Conservation (phyloP, 2,888 invertebrate species). For the Scaptomyza reducta region DNA sequence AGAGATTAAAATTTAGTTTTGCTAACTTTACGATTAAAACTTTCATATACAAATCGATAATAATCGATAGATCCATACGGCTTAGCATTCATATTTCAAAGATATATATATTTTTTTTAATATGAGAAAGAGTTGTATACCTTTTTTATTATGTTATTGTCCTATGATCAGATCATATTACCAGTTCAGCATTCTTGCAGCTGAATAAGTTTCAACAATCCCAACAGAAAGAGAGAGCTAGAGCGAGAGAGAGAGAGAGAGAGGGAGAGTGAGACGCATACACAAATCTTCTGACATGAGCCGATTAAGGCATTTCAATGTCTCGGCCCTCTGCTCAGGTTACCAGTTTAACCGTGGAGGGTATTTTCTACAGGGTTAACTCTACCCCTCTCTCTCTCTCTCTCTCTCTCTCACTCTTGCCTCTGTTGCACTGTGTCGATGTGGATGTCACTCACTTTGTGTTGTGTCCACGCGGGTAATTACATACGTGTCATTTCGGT, state of each 20-base stretch:
- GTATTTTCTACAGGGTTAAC: conserved; percentile 16
- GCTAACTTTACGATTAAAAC: too few species aligned
- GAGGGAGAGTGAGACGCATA: background rate
- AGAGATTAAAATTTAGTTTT: too few species aligned
- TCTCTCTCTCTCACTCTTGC: background rate
- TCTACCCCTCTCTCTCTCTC: background rate
- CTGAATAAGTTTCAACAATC: conserved; percentile 62
- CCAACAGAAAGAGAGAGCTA: background rate
- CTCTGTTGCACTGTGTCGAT: background rate
- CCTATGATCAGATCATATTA: conserved; percentile 65
- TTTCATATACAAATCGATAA: too few species aligned
- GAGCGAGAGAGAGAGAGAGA: background rate
- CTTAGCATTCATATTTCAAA: conserved; percentile 23
- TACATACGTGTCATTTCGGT: conserved; percentile 82
- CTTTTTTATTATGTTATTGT: conserved; percentile 32
- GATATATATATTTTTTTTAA: conserved; percentile 37
- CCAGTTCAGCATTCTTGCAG: conserved; percentile 64
- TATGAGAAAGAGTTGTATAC: conserved; percentile 45
- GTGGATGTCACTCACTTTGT: conserved; percentile 28
- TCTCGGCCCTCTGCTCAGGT: conserved; percentile 74
- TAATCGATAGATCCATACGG: conserved; percentile 1
- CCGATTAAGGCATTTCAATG: conserved; percentile 83
- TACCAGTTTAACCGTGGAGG: conserved; percentile 52
- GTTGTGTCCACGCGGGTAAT: conserved; percentile 74
- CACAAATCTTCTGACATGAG: conserved; percentile 82